A percentile compares a stretch with the other conserved stretches of the same genome.
Conservation (phyloP, 2,888 invertebrate species). For the Trypoxylon attenuatum region DNA sequence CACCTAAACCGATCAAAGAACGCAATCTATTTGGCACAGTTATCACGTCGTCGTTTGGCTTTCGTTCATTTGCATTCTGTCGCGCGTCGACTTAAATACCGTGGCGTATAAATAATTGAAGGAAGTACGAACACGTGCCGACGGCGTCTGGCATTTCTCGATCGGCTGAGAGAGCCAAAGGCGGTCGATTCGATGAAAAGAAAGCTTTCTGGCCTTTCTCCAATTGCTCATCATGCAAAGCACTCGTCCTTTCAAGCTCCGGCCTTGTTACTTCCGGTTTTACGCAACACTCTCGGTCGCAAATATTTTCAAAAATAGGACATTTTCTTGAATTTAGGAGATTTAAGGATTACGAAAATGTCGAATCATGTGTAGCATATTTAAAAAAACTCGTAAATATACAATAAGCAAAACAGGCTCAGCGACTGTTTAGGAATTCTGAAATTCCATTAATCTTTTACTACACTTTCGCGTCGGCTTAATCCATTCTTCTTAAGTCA, state of each 20-base stretch:
- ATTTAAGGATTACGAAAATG: no score
- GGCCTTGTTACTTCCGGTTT: constrained; percentile 31
- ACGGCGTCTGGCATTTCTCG: neutral
- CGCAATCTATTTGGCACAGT: constrained; percentile 29
- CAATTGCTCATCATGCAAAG: constrained; percentile 39
- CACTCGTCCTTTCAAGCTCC: constrained; percentile 6
- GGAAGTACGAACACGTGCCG: neutral
- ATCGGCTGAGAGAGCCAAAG: no score
- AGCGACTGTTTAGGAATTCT: no score
- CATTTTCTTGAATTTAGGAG: no score
- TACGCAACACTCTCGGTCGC: constrained; percentile 17
- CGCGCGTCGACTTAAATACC: constrained; percentile 43
- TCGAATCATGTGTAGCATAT: no score
- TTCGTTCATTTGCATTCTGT: constrained; percentile 61
- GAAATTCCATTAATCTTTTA: no score
- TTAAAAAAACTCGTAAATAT: no score
- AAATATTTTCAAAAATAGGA: no score
- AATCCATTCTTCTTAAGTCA: no score
- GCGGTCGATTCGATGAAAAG: constrained; percentile 31
- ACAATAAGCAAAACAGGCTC: no score
- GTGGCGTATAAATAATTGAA: constrained; percentile 38
- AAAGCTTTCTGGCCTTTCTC: constrained; percentile 46
- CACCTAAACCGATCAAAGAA: no score
- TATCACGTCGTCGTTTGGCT: constrained; percentile 55
- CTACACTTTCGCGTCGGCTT: no score